Conservation (phyloP, 2,113 vertebrate genomes). For the Oxygymnocypris stewartii region DNA sequence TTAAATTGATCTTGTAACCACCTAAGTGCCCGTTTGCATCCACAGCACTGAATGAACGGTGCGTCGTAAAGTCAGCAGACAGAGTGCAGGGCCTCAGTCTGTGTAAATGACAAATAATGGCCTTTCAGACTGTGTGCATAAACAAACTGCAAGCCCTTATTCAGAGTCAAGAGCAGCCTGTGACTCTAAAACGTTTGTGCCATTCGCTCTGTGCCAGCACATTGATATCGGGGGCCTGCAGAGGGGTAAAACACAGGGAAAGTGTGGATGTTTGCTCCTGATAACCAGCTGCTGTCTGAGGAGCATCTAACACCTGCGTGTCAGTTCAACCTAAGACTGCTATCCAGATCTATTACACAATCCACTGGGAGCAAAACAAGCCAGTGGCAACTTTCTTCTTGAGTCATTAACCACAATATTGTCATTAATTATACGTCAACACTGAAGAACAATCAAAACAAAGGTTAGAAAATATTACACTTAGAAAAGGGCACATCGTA, state of each 20-base stretch:
- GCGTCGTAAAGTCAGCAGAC: slow-evolving; percentile 56
- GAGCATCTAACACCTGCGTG: slow-evolving; percentile 63
- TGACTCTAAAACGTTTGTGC: slow-evolving; percentile 25
- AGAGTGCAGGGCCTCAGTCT: slow-evolving; percentile 38
- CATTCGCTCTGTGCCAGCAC: background rate
- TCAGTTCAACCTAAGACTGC: slow-evolving; percentile 62
- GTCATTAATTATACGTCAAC: background rate
- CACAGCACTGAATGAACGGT: slow-evolving; percentile 43
- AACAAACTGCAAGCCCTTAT: slow-evolving; percentile 48
- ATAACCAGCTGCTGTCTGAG: slow-evolving; percentile 55
- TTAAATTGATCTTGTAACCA: background rate
- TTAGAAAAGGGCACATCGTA: background rate
- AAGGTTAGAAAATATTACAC: background rate
- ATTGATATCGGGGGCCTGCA: slow-evolving; percentile 22
- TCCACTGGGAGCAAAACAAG: background rate
- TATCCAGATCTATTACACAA: slow-evolving; percentile 45
- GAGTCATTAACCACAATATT: slow-evolving; percentile 32
- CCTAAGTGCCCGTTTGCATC: slow-evolving; percentile 21
- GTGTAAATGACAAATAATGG: slow-evolving; percentile 53
- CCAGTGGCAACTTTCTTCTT: background rate
- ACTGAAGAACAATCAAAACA: background rate
- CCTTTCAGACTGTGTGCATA: slow-evolving; percentile 30
- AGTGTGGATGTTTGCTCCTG: slow-evolving; percentile 48
- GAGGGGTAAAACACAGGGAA: background rate
- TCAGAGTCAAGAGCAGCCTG: slow-evolving; percentile 44